A percentile compares a stretch with the other conserved stretches of the same genome.
Conservation (phyloP, 1,140 invertebrate genomes). For the Holcopasites calliopsidis region DNA sequence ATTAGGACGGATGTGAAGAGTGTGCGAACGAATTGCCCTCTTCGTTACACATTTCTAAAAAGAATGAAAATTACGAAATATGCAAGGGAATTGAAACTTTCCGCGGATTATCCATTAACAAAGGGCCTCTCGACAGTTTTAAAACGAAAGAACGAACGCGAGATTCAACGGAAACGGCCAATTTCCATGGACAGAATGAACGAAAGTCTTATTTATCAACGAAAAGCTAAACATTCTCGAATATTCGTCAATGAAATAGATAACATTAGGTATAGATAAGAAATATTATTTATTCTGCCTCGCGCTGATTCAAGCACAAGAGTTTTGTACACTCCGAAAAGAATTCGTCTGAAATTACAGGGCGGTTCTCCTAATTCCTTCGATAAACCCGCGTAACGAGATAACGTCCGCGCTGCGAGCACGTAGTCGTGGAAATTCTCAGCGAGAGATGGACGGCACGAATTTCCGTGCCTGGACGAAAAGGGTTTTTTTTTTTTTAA, state of each 20-base stretch:
- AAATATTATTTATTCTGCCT: not conserved
- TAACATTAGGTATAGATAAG: not conserved
- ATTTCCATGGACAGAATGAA: not conserved
- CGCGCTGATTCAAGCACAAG: not conserved
- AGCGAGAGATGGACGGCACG: not conserved
- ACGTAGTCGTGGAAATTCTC: too few relatives aligned
- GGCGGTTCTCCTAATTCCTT: not conserved
- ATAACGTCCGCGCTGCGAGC: not conserved
- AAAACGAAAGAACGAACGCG: too few relatives aligned
- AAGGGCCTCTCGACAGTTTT: too few relatives aligned
- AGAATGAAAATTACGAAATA: too few relatives aligned
- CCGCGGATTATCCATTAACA: not conserved
- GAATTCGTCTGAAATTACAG: not conserved
- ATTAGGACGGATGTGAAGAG: not conserved
- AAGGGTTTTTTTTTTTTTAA: constrained; percentile 8
- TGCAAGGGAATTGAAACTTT: not conserved
- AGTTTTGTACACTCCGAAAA: not conserved
- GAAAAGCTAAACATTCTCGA: not conserved
- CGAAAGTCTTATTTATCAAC: not conserved
- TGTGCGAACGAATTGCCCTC: not conserved
- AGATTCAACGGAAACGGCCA: not conserved
- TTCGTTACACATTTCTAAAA: not conserved
- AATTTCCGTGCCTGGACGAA: not conserved
- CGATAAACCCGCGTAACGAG: not conserved
- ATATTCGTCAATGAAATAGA: not conserved